Evolutionary conservation across 2,797 vertebrate genomes (phyloP).

Genomic region (Lithobates sylvaticus): DNA sequence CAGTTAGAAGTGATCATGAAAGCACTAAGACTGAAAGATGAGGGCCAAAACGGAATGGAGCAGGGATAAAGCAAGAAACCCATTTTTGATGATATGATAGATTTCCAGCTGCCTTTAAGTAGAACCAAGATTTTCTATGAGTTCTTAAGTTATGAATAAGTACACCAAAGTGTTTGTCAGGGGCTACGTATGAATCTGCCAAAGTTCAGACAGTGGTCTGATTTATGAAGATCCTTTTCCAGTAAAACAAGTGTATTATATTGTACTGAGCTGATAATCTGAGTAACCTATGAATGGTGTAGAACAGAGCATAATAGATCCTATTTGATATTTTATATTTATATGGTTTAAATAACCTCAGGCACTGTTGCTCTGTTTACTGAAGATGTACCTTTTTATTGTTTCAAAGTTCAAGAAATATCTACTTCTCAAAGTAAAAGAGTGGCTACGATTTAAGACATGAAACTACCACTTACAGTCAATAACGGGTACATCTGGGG

Average conservation of each 20-base stretch:
- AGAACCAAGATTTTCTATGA: slow-evolving; percentile 15
- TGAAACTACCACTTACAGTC: no score
- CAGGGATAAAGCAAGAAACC: neutral
- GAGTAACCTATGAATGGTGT: neutral
- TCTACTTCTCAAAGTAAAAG: neutral
- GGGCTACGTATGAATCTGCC: slow-evolving; percentile 13
- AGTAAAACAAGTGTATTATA: neutral
- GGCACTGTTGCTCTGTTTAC: neutral
- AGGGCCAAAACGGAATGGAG: neutral
- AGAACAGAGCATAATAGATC: slow-evolving; percentile 3
- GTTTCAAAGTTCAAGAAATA: neutral
- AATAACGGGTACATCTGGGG: no score
- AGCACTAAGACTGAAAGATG: neutral
- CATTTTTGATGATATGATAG: slow-evolving; percentile 8
- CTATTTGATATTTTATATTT: neutral
- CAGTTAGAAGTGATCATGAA: neutral
- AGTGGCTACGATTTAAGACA: no score
- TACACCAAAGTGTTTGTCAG: slow-evolving; percentile 44
- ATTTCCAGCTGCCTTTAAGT: slow-evolving; percentile 44
- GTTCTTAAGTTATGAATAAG: slow-evolving; percentile 16
- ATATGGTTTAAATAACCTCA: slow-evolving; percentile 25
- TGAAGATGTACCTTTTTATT: slow-evolving; percentile 3
- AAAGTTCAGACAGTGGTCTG: neutral
- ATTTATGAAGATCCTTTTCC: neutral
- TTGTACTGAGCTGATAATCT: neutral